These are phyloP conservation scores for Falco novaeseelandiae DNA, from an alignment of 2,797 vertebrate genomes.

Conservation along the genomic window DNA sequence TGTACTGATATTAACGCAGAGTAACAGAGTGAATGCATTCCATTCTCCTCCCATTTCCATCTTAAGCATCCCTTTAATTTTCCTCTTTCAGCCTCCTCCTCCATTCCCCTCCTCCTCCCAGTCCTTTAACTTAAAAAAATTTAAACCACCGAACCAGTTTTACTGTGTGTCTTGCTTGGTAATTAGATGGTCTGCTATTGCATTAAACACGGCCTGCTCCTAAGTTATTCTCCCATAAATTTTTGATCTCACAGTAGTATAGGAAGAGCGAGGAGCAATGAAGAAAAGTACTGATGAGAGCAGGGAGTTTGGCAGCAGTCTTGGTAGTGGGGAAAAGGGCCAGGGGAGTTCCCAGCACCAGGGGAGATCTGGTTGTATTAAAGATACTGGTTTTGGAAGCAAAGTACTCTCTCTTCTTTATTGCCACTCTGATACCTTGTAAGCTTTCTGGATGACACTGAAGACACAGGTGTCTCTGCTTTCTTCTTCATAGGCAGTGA, in stretches of 20 bases:
- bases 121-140: not conserved
- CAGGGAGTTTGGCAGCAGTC: not conserved
- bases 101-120: not conserved
- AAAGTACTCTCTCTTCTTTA: not conserved
- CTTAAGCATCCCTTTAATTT: not conserved
- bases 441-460: not conserved
- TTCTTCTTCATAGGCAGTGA: not conserved
- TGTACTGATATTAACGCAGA: rapidly evolving
- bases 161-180: not conserved
- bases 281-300: not conserved
- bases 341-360: not conserved
- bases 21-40: not conserved
- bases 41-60: not conserved
- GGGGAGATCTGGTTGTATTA: not conserved
- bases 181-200: not conserved
- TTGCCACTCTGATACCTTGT: not conserved
- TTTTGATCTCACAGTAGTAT: not conserved
- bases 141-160: not conserved
- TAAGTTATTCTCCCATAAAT: not conserved
- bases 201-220: not conserved
- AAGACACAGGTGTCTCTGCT: not conserved
- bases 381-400: not conserved
- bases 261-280: not conserved
- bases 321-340: not conserved
- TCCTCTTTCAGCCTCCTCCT: not conserved